Evolutionary conservation across 1,140 invertebrate genomes (phyloP).

Genomic region (Neodiprion pinetum): DNA sequence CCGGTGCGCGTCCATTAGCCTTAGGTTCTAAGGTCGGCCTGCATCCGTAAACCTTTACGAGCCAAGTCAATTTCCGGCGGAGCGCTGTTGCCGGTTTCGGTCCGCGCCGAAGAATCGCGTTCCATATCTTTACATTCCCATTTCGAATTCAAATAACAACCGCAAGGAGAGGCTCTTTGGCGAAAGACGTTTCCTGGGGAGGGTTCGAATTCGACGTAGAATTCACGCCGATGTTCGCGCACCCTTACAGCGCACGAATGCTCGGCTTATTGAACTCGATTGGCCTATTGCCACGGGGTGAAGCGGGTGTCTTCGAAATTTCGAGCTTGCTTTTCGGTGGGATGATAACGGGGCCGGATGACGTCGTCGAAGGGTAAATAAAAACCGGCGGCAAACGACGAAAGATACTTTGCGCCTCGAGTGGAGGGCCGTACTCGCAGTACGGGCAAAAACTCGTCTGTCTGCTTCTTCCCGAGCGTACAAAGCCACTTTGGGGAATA

Average conservation of each 20-base stretch:
- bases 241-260: not conserved
- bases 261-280: not conserved
- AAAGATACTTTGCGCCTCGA: too few relatives aligned
- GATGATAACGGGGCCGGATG: too few relatives aligned
- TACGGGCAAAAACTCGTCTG: too few relatives aligned
- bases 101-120: not conserved
- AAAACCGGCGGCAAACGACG: too few relatives aligned
- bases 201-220: too few relatives aligned
- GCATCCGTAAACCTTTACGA: slow-evolving; percentile 29
- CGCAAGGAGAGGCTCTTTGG: not conserved
- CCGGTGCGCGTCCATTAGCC: slow-evolving; percentile 28
- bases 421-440: too few relatives aligned
- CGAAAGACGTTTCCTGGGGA: too few relatives aligned
- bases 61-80: slow-evolving; percentile 29
- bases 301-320: not conserved
- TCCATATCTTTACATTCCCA: not conserved
- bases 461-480: too few relatives aligned
- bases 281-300: not conserved
- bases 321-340: not conserved
- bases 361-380: too few relatives aligned
- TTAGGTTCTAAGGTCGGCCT: slow-evolving; percentile 14
- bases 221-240: not conserved
- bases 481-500: too few relatives aligned
- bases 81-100: slow-evolving; percentile 23
- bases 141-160: not conserved